Base-by-base conservation (phyloP, 1,140 invertebrate genomes). In the Nilaparvata lugens region DNA sequence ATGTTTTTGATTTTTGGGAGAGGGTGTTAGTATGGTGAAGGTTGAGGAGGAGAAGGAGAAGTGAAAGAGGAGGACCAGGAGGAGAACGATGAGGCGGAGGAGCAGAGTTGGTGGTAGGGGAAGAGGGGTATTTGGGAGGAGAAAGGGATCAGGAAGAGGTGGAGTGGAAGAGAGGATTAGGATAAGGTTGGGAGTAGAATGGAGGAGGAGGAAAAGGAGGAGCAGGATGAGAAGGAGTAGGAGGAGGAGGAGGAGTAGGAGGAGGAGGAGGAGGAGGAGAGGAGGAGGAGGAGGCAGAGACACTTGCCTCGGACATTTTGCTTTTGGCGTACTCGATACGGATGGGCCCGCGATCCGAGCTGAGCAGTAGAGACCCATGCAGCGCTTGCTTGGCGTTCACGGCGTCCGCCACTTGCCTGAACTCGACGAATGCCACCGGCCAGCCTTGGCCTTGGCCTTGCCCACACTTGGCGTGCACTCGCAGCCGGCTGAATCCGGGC, bases 261-360 rank as follows among this genome's bases (percentile, higher is more conserved):
- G 2, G 54, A 9, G 60, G 21, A 5, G 7, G 19, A 7, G 4
- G 4, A 7, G 19, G 31, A 28, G 4, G 19, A 35, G 28, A 7
- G 40, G 38, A 35, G 38, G 56, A 18, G 13, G 24, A 6, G 48
- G 16, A 51, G 38, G 16, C 51, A 6, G 6, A 4, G 75, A 71
- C 74, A 71, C 77, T 81, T 78, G 86, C 84, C 80, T 92, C 89
- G 70, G 81, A 83, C 94, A 97, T 97, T 85, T 96, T 96, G 78
- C 89, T 94, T 81, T 95, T 94, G 74, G 95, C 95, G 82, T 93
- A 97, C 83, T 98, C 95, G 76, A 97, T 95, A 76, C 94, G 87
- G 75, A 98, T 95, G 72, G 93, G 91, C 70, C 93, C 93, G 67
- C 90, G 84, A 74, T 97, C 95, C 62, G 93, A 96, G 74, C 92